Conservation (phyloP, 2,797 vertebrate genomes). For the Sitta carolinensis region DNA sequence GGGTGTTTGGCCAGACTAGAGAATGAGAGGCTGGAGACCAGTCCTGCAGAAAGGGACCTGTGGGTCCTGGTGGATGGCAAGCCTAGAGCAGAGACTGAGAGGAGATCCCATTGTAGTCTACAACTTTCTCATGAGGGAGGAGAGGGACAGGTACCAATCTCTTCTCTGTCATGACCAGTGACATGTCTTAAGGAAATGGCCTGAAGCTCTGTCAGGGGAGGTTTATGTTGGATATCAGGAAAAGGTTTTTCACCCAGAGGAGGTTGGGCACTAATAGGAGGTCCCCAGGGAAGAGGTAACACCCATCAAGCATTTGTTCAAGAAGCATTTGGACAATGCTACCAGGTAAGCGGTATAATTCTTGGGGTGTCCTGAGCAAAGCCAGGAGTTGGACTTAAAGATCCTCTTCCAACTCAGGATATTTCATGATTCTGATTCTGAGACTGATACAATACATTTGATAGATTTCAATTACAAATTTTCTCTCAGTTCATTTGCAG, state of each 20-base stretch:
- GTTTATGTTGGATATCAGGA: not conserved
- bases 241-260: not conserved
- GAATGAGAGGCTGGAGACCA: not conserved
- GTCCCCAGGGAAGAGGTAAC: not conserved
- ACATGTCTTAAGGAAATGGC: no score
- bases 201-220: not conserved
- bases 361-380: not conserved
- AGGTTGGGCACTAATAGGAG: accelerated
- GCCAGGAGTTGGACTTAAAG: not conserved
- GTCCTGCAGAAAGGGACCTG: not conserved
- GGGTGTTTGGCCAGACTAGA: no score
- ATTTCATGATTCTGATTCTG: not conserved
- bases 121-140: not conserved
- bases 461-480: not conserved
- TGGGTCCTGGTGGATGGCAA: not conserved
- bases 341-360: not conserved
- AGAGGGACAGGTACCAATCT: not conserved
- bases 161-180: accelerated
- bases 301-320: not conserved
- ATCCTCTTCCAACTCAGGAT: not conserved
- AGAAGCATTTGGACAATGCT: not conserved
- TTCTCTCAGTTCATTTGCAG: not conserved
- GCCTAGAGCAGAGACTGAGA: not conserved
- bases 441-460: not conserved
- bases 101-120: not conserved